A percentile compares a stretch with the other conserved stretches of the same genome.
These are phyloP conservation scores for Hoplodrina ambigua DNA, from an alignment of 2,888 invertebrate genomes.

Conservation along the genomic window DNA sequence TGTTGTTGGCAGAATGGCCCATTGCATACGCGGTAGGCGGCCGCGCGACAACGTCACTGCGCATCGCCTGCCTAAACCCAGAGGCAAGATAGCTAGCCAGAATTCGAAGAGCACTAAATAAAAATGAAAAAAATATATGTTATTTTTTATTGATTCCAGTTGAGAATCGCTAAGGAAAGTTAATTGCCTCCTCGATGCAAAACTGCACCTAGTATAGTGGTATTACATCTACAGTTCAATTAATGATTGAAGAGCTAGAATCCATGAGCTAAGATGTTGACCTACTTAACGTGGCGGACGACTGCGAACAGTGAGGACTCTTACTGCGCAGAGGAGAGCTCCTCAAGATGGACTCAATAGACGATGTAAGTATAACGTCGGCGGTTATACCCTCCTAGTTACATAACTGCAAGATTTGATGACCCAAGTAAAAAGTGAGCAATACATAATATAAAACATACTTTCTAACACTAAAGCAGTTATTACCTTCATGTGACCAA, in stretches of 20 bases:
- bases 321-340: not conserved
- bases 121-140: too few relatives aligned
- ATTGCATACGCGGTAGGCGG: too few relatives aligned
- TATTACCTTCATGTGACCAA: conserved; percentile 49
- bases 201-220: not conserved
- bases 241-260: conserved; percentile 8
- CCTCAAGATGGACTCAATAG: conserved; percentile 7
- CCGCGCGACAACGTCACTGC: too few relatives aligned
- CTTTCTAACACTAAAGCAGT: conserved; percentile 43
- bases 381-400: not conserved
- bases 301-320: conserved; percentile 1
- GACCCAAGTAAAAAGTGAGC: conserved; percentile 37
- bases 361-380: conserved; percentile 13
- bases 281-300: conserved; percentile 7
- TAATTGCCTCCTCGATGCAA: too few relatives aligned
- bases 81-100: too few relatives aligned
- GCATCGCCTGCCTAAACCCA: too few relatives aligned
- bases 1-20: too few relatives aligned
- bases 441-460: conserved; percentile 51
- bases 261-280: conserved; percentile 10
- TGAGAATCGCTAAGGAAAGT: too few relatives aligned
- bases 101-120: too few relatives aligned
- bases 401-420: conserved; percentile 13
- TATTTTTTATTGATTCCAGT: too few relatives aligned
- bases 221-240: not conserved